These are phyloP conservation scores for Gerris lacustris DNA, from an alignment of 2,888 invertebrate species.

Conservation along the genomic window DNA sequence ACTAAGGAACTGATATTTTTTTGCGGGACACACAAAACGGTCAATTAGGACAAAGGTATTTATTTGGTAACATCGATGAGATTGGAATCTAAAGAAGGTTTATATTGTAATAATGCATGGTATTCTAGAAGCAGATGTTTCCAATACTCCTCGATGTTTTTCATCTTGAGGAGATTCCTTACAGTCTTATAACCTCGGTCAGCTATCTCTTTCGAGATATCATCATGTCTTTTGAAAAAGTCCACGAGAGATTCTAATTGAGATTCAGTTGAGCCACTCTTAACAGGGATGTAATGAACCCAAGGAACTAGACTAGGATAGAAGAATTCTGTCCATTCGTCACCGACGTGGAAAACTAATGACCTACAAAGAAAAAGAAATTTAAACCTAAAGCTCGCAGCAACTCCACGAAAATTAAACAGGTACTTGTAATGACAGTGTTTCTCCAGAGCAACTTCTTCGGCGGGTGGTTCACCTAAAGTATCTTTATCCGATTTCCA, in stretches of 20 bases:
- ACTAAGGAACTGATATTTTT: too few relatives aligned
- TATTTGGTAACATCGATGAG: slow-evolving; percentile 39
- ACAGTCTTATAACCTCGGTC: slow-evolving; percentile 69
- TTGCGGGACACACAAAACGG: too few relatives aligned
- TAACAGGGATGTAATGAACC: slow-evolving; percentile 88
- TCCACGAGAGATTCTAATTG: slow-evolving; percentile 53
- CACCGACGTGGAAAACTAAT: slow-evolving; percentile 84
- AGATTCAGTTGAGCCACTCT: slow-evolving; percentile 49
- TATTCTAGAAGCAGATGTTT: slow-evolving; percentile 59
- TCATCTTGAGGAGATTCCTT: slow-evolving; percentile 66
- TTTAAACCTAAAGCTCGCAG: slow-evolving; percentile 93
- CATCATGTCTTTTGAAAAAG: slow-evolving; percentile 65
- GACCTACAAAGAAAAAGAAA: slow-evolving; percentile 88
- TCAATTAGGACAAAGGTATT: too few relatives aligned
- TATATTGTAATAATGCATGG: slow-evolving; percentile 56
- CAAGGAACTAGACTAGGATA: slow-evolving; percentile 82
- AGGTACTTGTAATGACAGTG: slow-evolving; percentile 89
- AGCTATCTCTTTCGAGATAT: slow-evolving; percentile 63
- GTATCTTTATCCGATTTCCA: slow-evolving; percentile 93
- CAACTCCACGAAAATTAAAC: slow-evolving; percentile 93
- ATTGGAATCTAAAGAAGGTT: slow-evolving; percentile 46
- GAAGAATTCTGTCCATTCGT: slow-evolving; percentile 91
- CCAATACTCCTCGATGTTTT: slow-evolving; percentile 83
- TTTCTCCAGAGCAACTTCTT: slow-evolving; percentile 75
- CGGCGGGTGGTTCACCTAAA: slow-evolving; percentile 64